Percentiles rank a stretch among this genome's conserved stretches.
These are phyloP conservation scores for Buceros bicornis DNA, from an alignment of 2,797 vertebrate species.

Conservation along the genomic window DNA sequence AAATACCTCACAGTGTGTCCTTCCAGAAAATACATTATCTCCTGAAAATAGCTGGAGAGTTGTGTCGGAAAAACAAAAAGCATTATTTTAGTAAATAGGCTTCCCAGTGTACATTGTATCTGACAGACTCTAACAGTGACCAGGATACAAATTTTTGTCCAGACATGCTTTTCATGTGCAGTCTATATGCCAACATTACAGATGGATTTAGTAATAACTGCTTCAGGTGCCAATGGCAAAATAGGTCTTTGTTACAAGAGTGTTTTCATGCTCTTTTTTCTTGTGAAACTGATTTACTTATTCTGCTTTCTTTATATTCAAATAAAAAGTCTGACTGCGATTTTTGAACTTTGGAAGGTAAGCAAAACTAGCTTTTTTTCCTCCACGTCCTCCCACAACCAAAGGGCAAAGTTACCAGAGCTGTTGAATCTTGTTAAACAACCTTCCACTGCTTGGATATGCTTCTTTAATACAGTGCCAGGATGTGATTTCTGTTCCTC, in stretches of 20 bases:
- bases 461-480: not conserved
- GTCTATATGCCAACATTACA: not conserved
- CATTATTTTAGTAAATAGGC: not conserved
- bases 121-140: not conserved
- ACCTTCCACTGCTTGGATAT: not conserved
- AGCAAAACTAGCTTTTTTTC: not conserved
- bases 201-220: not conserved
- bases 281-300: not conserved
- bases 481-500: not conserved
- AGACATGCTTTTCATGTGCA: not conserved
- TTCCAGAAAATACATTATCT: not conserved
- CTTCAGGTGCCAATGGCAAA: not conserved
- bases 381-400: not conserved
- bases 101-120: not conserved
- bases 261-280: not conserved
- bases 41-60: not conserved
- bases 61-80: not conserved
- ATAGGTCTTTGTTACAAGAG: not conserved
- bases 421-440: not conserved
- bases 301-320: not conserved
- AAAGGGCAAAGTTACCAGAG: not conserved
- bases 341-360: not conserved
- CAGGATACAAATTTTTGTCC: not conserved
- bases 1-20: not conserved
- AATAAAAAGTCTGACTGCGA: not conserved